Percentiles rank a stretch among this genome's conserved stretches.
phyloP scores from a whole-genome alignment of 2,113 vertebrate genomes.

The Romanogobio albipinnatus region DNA sequence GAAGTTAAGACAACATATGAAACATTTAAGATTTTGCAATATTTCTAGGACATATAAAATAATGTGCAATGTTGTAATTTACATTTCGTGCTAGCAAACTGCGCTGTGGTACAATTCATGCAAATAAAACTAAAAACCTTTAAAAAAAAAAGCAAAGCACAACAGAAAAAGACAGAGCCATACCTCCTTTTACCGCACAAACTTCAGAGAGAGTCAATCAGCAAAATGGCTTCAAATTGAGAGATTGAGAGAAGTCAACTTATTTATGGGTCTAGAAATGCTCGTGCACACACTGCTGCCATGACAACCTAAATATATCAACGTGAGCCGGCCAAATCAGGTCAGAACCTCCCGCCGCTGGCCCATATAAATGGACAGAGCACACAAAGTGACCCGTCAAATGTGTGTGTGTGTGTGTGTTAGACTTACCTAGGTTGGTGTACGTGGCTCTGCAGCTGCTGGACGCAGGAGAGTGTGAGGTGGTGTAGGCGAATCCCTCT shows the following conservation, averaged over 20 bases:
- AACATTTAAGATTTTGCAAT: background rate
- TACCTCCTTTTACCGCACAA: constrained; percentile 22
- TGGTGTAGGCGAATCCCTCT: constrained; percentile 62
- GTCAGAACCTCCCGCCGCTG: background rate
- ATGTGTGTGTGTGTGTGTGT: background rate
- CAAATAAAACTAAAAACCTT: background rate
- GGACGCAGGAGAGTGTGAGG: constrained; percentile 77
- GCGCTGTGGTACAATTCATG: background rate
- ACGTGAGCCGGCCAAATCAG: constrained; percentile 10
- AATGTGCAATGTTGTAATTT: background rate
- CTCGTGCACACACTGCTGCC: background rate
- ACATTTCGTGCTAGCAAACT: background rate
- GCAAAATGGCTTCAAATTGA: constrained; percentile 22
- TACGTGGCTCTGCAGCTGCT: constrained; percentile 91
- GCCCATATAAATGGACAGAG: background rate
- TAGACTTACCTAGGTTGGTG: constrained; percentile 89
- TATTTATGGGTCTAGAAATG: background rate
- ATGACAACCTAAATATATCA: constrained; percentile 38
- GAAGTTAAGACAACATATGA: background rate
- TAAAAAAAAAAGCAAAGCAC: constrained; percentile 48
- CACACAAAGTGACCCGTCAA: constrained; percentile 11
- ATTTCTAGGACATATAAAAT: background rate
- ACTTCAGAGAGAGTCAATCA: constrained; percentile 17
- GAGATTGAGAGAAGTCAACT: background rate
- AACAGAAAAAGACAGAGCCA: constrained; percentile 21